Evolutionary conservation across 2,113 vertebrate genomes (phyloP).

Genomic region (Colaptes auratus): DNA sequence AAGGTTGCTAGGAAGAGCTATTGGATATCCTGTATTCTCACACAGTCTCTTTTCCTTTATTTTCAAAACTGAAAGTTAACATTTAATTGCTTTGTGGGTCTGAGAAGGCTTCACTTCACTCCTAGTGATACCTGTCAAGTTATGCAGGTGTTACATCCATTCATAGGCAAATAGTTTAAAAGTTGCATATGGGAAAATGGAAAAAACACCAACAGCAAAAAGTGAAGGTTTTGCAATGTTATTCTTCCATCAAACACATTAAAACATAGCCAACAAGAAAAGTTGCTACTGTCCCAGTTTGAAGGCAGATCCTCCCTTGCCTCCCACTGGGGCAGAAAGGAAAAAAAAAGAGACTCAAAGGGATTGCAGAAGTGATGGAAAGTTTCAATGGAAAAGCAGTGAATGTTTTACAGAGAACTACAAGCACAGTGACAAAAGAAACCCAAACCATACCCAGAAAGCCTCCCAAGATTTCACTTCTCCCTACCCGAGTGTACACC

Average conservation of each 20-base stretch:
- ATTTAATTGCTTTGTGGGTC: not conserved
- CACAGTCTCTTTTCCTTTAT: not conserved
- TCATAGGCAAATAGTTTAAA: not conserved
- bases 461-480: too few relatives aligned
- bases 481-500: too few relatives aligned
- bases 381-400: too few relatives aligned
- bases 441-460: too few relatives aligned
- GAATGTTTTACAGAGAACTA: too few relatives aligned
- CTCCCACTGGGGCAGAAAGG: too few relatives aligned
- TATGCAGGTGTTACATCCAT: not conserved
- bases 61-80: not conserved
- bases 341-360: too few relatives aligned
- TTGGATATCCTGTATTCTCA: not conserved
- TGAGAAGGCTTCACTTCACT: not conserved
- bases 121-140: not conserved
- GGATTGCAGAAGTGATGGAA: too few relatives aligned
- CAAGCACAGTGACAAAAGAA: too few relatives aligned
- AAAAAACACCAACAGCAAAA: not conserved
- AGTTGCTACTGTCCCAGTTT: not conserved
- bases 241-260: not conserved
- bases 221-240: not conserved
- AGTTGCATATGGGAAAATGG: not conserved
- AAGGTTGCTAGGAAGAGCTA: not conserved
- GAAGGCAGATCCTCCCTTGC: too few relatives aligned
- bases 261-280: not conserved